These are phyloP conservation scores for Myiagra hebetior DNA, from an alignment of 2,113 vertebrate genomes.

Conservation along the genomic window DNA sequence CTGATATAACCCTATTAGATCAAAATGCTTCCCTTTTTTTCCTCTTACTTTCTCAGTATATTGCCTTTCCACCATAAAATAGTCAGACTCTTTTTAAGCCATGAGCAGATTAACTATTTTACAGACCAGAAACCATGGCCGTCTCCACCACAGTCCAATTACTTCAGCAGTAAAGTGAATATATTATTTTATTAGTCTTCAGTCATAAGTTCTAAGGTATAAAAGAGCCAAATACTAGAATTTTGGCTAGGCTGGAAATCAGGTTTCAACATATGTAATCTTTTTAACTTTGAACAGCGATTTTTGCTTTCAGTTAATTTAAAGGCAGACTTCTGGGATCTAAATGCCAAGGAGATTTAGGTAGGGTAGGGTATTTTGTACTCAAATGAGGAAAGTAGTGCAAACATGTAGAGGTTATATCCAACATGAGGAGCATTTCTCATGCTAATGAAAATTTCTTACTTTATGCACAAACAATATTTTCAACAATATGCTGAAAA, in stretches of 20 bases:
- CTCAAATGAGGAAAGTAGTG: background rate
- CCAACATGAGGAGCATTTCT: background rate
- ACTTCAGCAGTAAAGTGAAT: background rate
- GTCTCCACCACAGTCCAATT: background rate
- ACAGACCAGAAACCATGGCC: background rate
- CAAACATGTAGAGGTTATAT: background rate
- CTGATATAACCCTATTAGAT: background rate
- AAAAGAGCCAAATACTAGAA: background rate
- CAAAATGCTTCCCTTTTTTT: background rate
- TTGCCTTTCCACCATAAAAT: background rate
- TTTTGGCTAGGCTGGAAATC: background rate
- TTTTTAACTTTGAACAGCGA: background rate
- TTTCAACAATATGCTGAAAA: background rate
- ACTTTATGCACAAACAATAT: background rate
- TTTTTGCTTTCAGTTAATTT: background rate
- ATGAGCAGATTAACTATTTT: background rate
- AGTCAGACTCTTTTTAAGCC: background rate
- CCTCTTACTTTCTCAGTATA: background rate
- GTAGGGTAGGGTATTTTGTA: background rate
- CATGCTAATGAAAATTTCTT: background rate
- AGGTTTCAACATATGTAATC: background rate
- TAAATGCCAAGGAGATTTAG: background rate
- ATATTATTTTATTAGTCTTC: background rate
- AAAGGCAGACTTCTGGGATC: background rate
- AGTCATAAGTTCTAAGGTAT: background rate